A percentile compares a stretch with the other conserved stretches of the same genome.
These are phyloP conservation scores for Talpa occidentalis DNA, from an alignment of 2,113 vertebrate species.

Conservation along the genomic window DNA sequence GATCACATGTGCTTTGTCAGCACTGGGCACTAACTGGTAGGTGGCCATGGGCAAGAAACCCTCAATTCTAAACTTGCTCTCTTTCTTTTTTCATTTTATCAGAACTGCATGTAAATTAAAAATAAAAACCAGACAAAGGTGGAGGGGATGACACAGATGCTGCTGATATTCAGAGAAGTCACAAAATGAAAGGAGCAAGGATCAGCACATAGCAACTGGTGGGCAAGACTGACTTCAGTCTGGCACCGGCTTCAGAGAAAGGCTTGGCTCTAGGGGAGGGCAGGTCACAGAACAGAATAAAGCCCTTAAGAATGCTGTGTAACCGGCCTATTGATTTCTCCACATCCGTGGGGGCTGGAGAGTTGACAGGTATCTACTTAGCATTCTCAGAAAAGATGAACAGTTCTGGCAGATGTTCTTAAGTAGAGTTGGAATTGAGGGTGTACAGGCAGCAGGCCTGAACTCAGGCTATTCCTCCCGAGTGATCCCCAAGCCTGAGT, in stretches of 20 bases:
- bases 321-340: background rate
- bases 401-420: background rate
- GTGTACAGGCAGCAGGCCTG: too few species aligned
- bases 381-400: rapidly evolving
- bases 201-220: rapidly evolving
- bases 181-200: background rate
- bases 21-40: too few species aligned
- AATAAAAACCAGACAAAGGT: background rate
- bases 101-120: rapidly evolving
- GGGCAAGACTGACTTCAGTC: background rate
- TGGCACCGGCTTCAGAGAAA: background rate
- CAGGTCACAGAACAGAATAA: background rate
- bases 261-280: background rate
- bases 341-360: rapidly evolving
- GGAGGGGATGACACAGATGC: background rate
- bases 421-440: background rate
- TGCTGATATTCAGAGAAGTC: too few species aligned
- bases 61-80: rapidly evolving
- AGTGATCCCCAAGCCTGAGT: rapidly evolving
- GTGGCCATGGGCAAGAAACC: background rate
- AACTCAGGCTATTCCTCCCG: rapidly evolving
- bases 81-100: background rate
- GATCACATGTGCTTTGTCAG: too few species aligned
- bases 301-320: background rate
- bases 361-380: background rate